These are phyloP conservation scores for Haliaeetus leucogaster DNA, from an alignment of 2,113 vertebrate species.

Conservation along the genomic window DNA sequence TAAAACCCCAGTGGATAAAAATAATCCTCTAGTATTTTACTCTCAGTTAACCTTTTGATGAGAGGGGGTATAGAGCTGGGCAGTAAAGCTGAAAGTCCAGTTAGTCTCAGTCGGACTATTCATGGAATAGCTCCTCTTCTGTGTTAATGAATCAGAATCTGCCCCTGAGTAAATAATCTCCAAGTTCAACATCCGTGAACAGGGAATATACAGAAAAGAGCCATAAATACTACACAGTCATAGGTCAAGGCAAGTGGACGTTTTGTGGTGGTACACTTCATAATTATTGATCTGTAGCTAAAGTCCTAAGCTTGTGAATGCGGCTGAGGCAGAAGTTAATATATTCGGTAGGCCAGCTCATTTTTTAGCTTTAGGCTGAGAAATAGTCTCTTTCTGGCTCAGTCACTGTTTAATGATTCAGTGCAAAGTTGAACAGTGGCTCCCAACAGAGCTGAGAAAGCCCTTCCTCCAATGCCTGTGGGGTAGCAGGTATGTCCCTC, in stretches of 20 bases:
- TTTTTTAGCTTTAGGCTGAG: background rate
- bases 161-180: background rate
- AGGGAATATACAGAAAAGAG: background rate
- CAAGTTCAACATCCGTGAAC: background rate
- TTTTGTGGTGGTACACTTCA: background rate
- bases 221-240: background rate
- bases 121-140: background rate
- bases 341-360: background rate
- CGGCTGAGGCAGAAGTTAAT: background rate
- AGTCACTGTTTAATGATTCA: background rate
- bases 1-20: slow-evolving; percentile 5
- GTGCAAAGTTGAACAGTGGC: background rate
- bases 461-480: background rate
- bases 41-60: background rate
- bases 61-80: background rate
- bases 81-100: background rate
- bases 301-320: background rate
- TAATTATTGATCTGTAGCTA: background rate
- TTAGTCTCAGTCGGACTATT: background rate
- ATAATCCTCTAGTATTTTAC: slow-evolving; percentile 12
- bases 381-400: background rate
- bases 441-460: background rate
- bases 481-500: background rate
- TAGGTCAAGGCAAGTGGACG: background rate
- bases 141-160: background rate